Evolutionary conservation across 2,113 vertebrate genomes (phyloP).

Genomic region (Chrysemys picta): DNA sequence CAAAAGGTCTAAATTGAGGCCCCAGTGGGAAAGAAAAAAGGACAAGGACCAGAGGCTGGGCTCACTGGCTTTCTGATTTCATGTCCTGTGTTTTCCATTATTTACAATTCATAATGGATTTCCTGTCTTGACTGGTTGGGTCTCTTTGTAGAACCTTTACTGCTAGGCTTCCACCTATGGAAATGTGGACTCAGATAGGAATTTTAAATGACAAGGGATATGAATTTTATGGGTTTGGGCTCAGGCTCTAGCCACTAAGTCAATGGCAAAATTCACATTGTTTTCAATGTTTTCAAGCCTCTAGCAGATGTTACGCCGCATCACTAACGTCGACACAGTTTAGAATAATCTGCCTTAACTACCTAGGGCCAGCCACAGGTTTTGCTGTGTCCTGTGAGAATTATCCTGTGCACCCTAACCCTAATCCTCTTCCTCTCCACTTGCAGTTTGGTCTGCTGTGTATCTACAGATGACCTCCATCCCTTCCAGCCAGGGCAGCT

Average conservation of each 20-base stretch:
- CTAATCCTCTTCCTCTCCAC: not conserved
- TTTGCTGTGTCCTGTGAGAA: not conserved
- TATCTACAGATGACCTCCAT: not conserved
- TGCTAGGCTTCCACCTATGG: not conserved
- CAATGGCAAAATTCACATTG: fast-evolving
- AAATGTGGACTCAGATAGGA: not conserved
- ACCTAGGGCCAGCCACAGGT: not conserved
- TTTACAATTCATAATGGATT: not conserved
- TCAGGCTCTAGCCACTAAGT: not conserved
- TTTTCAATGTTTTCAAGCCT: not conserved
- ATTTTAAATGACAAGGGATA: not conserved
- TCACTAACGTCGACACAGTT: not conserved
- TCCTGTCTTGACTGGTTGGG: fast-evolving
- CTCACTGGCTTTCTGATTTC: not conserved
- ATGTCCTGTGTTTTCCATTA: not conserved
- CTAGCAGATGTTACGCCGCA: fast-evolving
- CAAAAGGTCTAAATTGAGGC: not conserved
- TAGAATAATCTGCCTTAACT: not conserved
- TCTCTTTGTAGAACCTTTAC: not conserved
- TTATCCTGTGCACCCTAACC: not conserved
- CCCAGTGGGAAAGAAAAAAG: not conserved
- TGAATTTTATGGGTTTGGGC: fast-evolving
- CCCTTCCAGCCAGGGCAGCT: no score
- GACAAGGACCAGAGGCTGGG: not conserved
- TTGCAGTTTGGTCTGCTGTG: not conserved